Base-by-base conservation (phyloP, 2,113 vertebrate genomes). In the Egretta garzetta region DNA sequence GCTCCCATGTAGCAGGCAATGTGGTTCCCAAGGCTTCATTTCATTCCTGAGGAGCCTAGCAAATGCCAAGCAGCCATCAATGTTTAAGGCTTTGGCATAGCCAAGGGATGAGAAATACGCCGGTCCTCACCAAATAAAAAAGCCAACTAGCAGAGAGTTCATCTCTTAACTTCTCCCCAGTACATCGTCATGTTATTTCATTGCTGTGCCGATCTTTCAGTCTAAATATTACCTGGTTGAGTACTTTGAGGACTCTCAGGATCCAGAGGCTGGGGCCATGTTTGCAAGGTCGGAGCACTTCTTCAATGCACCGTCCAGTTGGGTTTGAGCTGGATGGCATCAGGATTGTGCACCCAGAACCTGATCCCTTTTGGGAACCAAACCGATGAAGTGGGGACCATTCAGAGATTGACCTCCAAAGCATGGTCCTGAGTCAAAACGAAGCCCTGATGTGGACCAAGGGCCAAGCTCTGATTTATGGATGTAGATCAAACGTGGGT, bases 51-150 rank as follows among this genome's bases (percentile, higher is more conserved):
- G 5, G 12, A 49, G 5, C 8, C n/a, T 43, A 23, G 33, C 10
- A 39, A 81, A 64, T 1, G 3, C 28, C 53, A 52, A 5, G 35
- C 0, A 1, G 4, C 17, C 8, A 1, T 6, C 59, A 24, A 1
- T 1, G 4, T 28, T 77, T 35, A 15, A 50, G 12, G 14, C 19
- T 77, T 49, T 43, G 52, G 37, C 26, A 14, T 8, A 55, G 26
- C 4, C 82, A 49, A 62, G 15, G 17, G 21, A 13, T 39, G 43
- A 88, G 66, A 94, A 74, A 23, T 8, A 10, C 2, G 2, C 22
- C 22, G 39, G 8, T 47, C 74, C 32, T 88, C 45, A 12, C 20
- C 52, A 23, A 76, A 5, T 3, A n/a, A 63, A 64, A 24, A 50
- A 58, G 15, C 14, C 71, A 15, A 23, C 1, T 16, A 18, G 23